Evolutionary conservation across 2,797 vertebrate genomes (phyloP).

Genomic region (Steatocranus sp.): DNA sequence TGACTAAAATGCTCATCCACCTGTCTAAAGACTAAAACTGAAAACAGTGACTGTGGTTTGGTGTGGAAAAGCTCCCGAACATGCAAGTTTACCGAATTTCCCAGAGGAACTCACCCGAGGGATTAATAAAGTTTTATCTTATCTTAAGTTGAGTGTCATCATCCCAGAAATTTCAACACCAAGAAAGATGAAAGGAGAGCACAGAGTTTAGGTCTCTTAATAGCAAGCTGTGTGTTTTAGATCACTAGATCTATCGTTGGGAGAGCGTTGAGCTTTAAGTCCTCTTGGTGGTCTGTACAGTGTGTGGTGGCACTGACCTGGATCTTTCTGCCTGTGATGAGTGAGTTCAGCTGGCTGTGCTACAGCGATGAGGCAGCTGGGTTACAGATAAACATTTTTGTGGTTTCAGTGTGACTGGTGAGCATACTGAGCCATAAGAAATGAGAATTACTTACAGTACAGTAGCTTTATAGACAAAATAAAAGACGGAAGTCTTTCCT

Average conservation of each 20-base stretch:
- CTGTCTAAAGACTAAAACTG: neutral
- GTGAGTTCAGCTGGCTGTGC: neutral
- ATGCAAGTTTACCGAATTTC: too few species aligned
- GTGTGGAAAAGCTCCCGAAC: neutral
- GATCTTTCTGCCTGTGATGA: neutral
- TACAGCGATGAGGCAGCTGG: neutral
- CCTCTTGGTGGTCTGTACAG: conserved; percentile 15
- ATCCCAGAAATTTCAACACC: neutral
- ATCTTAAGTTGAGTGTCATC: neutral
- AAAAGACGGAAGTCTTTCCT: neutral
- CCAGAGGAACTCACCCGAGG: too few species aligned
- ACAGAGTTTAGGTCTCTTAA: neutral
- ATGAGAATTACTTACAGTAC: neutral
- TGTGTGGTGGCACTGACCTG: neutral
- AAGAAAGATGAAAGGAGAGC: neutral
- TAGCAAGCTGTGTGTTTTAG: neutral
- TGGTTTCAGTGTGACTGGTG: neutral
- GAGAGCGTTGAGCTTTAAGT: neutral
- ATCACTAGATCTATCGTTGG: neutral
- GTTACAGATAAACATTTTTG: conserved; percentile 3
- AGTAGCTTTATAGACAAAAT: neutral
- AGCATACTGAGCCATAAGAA: neutral
- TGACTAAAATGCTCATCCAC: neutral
- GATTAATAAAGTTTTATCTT: too few species aligned
- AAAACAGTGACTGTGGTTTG: neutral